phyloP scores from a whole-genome alignment of 2,113 vertebrate species.

The Dromas ardeola region DNA sequence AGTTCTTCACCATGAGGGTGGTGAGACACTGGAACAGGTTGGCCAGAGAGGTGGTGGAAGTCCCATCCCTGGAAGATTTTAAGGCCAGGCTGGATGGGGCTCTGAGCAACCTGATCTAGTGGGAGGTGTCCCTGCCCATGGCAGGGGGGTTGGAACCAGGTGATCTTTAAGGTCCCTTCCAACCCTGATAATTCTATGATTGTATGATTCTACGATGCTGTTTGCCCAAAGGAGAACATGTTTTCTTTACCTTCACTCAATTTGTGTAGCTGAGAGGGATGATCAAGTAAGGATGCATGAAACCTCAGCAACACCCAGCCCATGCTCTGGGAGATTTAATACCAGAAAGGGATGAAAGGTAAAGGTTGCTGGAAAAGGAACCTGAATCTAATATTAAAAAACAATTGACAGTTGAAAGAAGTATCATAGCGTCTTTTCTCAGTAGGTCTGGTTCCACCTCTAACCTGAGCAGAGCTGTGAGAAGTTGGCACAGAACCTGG shows the following conservation, averaged over 20 bases:
- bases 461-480: neutral
- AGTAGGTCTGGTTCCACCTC: neutral
- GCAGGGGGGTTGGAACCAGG: no score
- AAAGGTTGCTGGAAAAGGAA: neutral
- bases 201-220: no score
- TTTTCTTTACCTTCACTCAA: neutral
- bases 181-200: no score
- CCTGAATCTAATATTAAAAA: neutral
- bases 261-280: neutral
- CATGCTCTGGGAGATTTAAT: neutral
- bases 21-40: no score
- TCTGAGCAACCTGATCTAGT: no score
- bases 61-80: no score
- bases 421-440: neutral
- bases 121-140: no score
- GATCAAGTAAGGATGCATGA: rapidly evolving
- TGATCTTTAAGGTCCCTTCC: no score
- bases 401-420: neutral
- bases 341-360: neutral
- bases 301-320: neutral
- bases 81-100: no score
- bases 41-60: no score
- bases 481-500: neutral
- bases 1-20: no score
- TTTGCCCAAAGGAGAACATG: neutral